Base-by-base conservation (phyloP, 2,797 vertebrate genomes). In the Tamandua tetradactyla region DNA sequence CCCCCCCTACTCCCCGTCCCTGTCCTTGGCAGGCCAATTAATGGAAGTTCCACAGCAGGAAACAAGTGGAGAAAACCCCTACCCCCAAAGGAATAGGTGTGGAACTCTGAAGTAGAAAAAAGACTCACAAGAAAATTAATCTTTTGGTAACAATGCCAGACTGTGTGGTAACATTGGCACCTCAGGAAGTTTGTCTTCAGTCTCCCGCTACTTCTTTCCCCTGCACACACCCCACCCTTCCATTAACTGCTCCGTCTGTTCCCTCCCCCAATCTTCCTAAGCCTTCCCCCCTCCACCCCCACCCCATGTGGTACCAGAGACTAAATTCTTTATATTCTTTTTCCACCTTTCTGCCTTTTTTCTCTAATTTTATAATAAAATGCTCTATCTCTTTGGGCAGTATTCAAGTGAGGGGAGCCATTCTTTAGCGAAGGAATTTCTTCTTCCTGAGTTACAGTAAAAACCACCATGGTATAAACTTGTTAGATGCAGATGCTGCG, bases 361-460 rank as follows among this genome's bases (percentile, higher is more conserved):
- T 62, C 52, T 94, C 49, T 72, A 76, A 81, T 64, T 93, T 69
- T 66, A 13, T 10, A 66, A 89, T 82, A 71, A 96, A 89, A 92
- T 86, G 7, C 30, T 95, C 2, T 59, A 30, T 61, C 32, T 82
- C 13, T 55, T 47, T 92, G 88, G 80, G 71, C 44, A 71, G 84
- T 52, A 57, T 30, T 12, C 7, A 86, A 87, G 40, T 87, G 37
- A 69, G 15, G 32, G 1, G 47, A 14, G 12, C 32, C 89, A 69
- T 76, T 55, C n/a, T 74, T 66, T 69, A 49, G 17, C 37, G 22
- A 75, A 61, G 3, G 55, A 37, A 25, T 90, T 78, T 87, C 75
- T 76, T 92, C 40, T 90, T 78, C 62, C 76, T 87, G 49, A 59
- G 35, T n/a, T 52, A 82, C 25, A 81, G 0, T 57, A 47, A 92